phyloP scores from a whole-genome alignment of 2,888 invertebrate genomes.

The Nomada lathburiana region DNA sequence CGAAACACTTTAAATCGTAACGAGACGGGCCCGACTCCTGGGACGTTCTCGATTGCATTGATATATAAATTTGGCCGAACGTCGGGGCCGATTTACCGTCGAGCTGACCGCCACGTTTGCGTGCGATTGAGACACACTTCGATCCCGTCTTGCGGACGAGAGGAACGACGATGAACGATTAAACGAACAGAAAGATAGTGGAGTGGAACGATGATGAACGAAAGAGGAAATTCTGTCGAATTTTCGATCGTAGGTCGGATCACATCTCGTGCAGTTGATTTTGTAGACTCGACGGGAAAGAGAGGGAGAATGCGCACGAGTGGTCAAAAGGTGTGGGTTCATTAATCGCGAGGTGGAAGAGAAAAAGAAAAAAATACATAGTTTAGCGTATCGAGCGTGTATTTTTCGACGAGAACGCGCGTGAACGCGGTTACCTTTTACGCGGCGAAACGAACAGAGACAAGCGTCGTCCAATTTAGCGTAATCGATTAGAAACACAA shows the following conservation, averaged over 20 bases:
- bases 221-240: conserved; percentile 10
- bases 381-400: conserved; percentile 64
- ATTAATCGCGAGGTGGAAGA: conserved; percentile 18
- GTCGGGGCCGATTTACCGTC: conserved; percentile 34
- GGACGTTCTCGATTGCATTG: conserved; percentile 22
- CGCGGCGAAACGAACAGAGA: conserved; percentile 32
- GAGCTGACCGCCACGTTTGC: conserved; percentile 25
- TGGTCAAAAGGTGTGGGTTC: conserved; percentile 9
- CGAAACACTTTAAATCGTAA: conserved; percentile 48
- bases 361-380: background rate
- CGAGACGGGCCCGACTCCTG: background rate
- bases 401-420: conserved; percentile 62
- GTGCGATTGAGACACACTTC: conserved; percentile 32
- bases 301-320: no score
- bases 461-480: conserved; percentile 58
- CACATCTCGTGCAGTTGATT: conserved; percentile 20
- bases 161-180: conserved; percentile 15
- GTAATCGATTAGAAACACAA: conserved; percentile 28
- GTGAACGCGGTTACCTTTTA: conserved; percentile 50
- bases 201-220: background rate
- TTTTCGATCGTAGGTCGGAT: conserved; percentile 26
- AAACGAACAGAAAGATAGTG: background rate
- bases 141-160: conserved; percentile 21
- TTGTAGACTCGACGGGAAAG: conserved; percentile 16
- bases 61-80: conserved; percentile 32